phyloP scores from a whole-genome alignment of 2,113 vertebrate genomes.

The Willisornis vidua region DNA sequence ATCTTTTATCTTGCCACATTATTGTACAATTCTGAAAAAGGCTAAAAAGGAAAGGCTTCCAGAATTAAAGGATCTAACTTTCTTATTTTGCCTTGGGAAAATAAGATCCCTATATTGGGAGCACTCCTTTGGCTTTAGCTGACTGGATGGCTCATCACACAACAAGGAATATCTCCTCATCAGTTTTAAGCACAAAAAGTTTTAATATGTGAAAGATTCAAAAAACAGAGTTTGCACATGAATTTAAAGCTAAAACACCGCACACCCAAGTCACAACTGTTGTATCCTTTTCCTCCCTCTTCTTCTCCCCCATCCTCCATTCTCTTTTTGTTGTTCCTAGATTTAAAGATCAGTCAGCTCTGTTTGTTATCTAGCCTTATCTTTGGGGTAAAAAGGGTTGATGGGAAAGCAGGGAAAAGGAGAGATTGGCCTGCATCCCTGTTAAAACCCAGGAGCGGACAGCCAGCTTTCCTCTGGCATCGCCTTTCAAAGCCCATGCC shows the following conservation, averaged over 20 bases:
- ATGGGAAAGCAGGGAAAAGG: background rate
- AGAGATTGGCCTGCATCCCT: constrained; percentile 3
- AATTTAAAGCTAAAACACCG: background rate
- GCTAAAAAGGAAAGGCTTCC: background rate
- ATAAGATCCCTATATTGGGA: background rate
- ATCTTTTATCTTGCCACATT: background rate
- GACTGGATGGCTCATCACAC: background rate
- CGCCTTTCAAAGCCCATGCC: constrained; percentile 87
- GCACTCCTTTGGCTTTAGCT: background rate
- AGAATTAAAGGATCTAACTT: background rate
- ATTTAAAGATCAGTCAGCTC: background rate
- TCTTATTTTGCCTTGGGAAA: background rate
- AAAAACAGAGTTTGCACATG: background rate
- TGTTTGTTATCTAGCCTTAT: background rate
- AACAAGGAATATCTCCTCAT: background rate
- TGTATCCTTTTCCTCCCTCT: background rate
- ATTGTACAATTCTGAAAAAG: background rate
- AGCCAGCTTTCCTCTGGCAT: constrained; percentile 76
- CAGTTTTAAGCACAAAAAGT: background rate
- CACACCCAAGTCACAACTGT: background rate
- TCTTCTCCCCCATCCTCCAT: background rate
- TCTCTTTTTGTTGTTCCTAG: background rate
- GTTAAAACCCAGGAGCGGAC: constrained; percentile 42
- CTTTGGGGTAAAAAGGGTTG: background rate
- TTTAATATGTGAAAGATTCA: background rate